Percentiles rank a stretch among this genome's conserved stretches.
Evolutionary conservation across 2,888 invertebrate species (phyloP).

Genomic region (Tupiocoris notatus): DNA sequence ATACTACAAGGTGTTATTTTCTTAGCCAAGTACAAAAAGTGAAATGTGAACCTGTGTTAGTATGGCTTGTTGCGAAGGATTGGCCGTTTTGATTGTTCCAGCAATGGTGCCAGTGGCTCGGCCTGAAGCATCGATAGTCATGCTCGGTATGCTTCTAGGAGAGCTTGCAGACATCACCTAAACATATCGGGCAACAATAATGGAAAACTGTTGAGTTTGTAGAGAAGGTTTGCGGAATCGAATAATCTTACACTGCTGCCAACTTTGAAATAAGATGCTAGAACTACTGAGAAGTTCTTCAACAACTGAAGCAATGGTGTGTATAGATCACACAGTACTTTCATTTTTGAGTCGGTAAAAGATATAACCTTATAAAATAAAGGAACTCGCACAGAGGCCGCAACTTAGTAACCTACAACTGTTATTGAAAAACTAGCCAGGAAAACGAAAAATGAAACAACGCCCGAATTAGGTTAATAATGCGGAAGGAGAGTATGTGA

Average conservation of each 20-base stretch:
- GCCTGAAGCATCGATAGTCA: conserved; percentile 54
- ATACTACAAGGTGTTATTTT: not conserved
- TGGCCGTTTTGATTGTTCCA: conserved; percentile 57
- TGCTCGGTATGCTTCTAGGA: conserved; percentile 49
- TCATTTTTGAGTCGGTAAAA: too few species aligned
- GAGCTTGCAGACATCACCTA: conserved; percentile 35
- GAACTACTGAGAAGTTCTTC: too few species aligned
- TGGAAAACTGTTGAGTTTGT: not conserved
- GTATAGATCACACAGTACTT: too few species aligned
- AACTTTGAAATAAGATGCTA: too few species aligned
- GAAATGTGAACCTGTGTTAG: conserved; percentile 56
- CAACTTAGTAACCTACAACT: too few species aligned
- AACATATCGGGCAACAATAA: not conserved
- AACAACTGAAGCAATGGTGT: too few species aligned
- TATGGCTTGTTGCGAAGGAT: conserved; percentile 57
- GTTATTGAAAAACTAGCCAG: too few species aligned
- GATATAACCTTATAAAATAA: too few species aligned
- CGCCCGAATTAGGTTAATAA: too few species aligned
- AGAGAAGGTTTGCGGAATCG: not conserved
- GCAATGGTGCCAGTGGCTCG: conserved; percentile 56
- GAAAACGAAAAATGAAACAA: too few species aligned
- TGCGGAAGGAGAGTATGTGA: too few species aligned
- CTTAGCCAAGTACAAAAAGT: not conserved
- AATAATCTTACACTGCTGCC: not conserved
- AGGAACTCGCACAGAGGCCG: too few species aligned